phyloP scores from a whole-genome alignment of 2,797 vertebrate species.

The Halcyon chelicuti region DNA sequence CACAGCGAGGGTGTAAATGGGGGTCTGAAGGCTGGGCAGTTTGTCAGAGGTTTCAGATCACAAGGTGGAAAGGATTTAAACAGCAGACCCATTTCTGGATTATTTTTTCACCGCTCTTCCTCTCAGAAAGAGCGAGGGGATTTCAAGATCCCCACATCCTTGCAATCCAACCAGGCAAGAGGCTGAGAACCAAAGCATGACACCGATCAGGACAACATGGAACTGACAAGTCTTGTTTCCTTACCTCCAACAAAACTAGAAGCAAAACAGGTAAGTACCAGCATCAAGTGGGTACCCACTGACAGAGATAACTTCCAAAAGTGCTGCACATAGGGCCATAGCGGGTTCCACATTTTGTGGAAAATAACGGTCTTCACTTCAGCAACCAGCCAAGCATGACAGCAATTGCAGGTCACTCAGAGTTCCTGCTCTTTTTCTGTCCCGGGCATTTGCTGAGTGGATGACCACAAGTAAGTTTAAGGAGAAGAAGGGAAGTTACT shows the following conservation, averaged over 20 bases:
- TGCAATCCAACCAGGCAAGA: background rate
- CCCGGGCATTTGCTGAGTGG: background rate
- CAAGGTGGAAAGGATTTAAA: background rate
- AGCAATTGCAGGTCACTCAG: background rate
- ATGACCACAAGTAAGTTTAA: background rate
- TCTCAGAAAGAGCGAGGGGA: background rate
- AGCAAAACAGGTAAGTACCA: background rate
- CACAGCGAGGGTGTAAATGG: background rate
- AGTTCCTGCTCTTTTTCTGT: background rate
- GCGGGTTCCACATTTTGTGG: background rate
- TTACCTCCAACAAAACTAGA: background rate
- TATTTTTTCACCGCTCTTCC: background rate
- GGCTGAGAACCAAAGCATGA: background rate
- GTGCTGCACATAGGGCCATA: background rate
- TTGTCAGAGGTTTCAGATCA: background rate
- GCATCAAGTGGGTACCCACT: background rate
- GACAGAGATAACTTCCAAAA: background rate
- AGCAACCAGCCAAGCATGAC: background rate
- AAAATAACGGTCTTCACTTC: background rate
- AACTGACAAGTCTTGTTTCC: background rate
- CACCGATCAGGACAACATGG: background rate
- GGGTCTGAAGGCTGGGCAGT: background rate
- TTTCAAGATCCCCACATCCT: background rate
- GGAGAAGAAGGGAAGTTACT: background rate
- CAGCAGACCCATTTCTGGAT: background rate